These are phyloP conservation scores for Agrilus biguttatus DNA, from an alignment of 2,888 invertebrate genomes.

Conservation along the genomic window DNA sequence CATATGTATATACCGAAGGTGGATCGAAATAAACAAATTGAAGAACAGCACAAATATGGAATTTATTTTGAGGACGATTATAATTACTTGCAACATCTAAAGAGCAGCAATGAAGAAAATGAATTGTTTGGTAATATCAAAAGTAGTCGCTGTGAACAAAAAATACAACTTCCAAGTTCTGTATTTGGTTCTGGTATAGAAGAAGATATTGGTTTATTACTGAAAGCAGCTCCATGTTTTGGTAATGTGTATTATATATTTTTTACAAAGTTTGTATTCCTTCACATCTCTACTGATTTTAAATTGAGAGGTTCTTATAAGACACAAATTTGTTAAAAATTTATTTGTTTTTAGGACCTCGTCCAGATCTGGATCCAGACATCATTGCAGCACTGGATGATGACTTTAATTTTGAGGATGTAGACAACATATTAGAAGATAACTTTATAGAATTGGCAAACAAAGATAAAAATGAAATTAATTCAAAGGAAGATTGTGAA, in stretches of 20 bases:
- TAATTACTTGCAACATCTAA: conserved; percentile 86
- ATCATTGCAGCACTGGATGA: conserved; percentile 86
- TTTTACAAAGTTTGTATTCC: no score
- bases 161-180: conserved; percentile 55
- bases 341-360: conserved; percentile 27
- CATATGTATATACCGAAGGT: conserved; percentile 11
- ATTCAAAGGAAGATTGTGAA: conserved; percentile 15
- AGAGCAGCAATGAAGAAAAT: conserved; percentile 41
- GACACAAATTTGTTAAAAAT: neutral
- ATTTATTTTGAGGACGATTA: conserved; percentile 91
- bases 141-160: conserved; percentile 7
- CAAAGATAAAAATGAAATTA: conserved; percentile 25
- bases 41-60: conserved; percentile 74
- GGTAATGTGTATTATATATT: neutral
- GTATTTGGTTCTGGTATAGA: conserved; percentile 79
- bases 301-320: no score
- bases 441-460: conserved; percentile 80
- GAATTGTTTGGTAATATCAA: conserved; percentile 34
- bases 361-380: conserved; percentile 78
- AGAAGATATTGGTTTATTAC: conserved; percentile 70
- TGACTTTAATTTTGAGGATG: conserved; percentile 75
- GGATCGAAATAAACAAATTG: conserved; percentile 39
- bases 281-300: neutral
- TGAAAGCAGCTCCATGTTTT: conserved; percentile 57
- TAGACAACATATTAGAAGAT: conserved; percentile 77